Evolutionary conservation across 2,113 vertebrate species (phyloP), one percentile per base, ranked within the genome.

Genomic region (Nematolebias whitei): DNA sequence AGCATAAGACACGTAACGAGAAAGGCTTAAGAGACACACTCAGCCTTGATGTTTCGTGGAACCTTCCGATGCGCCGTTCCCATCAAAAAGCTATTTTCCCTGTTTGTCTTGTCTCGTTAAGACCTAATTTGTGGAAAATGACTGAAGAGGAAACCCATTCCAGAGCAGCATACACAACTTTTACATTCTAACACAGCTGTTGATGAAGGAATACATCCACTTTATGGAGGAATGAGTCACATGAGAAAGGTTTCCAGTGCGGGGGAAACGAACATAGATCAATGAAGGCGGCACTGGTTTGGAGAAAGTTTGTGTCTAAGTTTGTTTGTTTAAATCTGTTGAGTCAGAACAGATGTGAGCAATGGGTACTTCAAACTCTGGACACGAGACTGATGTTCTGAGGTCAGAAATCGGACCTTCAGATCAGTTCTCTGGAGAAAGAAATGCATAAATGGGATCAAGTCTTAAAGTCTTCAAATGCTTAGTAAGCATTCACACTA

Each of bases 41-140:
- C 51, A 9, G 23, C 24, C 61, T 43, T 43, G 51, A 26, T 63
- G 49, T 52, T 63, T 38, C 50, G 60, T 51, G 45, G 39, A 57
- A 18, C 13, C 16, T 47, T 26, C 63, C 55, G 18, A 5, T 35
- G 29, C 11, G n/a, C 16, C 19, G 44, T 11, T 20, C 44, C 29
- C 51, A 19, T 19, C 29, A 35, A 32, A 26, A 53, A 19, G 29
- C 11, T 19, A 32, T 19, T 32, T 12, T 29, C 18, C 11, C 51
- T 7, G 2, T n/a, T 35, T 35, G 26, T 53, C 51, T 12, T 32
- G 29, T 32, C 29, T 53, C 29, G 12, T 35, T 58, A 26, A 29
- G 39, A 19, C 16, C 5, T 18, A 44, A 29, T 44, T 56, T 66
- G 44, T 47, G 22, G 43, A 47, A 39, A 22, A 47, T 0, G 15